phyloP scores from a whole-genome alignment of 2,113 vertebrate genomes.

The Vombatus ursinus region DNA sequence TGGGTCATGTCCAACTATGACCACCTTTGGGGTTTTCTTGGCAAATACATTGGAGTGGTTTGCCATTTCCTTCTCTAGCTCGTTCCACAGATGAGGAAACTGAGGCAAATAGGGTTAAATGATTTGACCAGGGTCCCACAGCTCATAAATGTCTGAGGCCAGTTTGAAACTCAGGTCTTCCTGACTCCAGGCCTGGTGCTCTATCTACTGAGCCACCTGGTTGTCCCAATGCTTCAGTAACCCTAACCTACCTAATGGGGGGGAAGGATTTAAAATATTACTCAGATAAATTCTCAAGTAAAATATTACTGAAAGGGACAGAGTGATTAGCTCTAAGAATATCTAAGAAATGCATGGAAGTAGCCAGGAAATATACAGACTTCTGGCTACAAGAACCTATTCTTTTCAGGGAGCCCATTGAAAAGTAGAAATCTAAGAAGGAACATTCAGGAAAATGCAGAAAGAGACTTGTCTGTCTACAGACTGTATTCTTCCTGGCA shows the following conservation, averaged over 20 bases:
- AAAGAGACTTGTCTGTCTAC: not conserved
- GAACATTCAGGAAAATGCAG: not conserved
- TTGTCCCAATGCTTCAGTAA: not conserved
- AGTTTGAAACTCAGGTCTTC: not conserved
- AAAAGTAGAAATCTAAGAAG: not conserved
- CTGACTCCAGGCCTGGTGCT: not conserved
- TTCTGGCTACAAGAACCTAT: not conserved
- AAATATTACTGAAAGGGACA: not conserved
- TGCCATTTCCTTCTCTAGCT: not conserved
- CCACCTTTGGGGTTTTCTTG: not conserved
- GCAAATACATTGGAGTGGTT: not conserved
- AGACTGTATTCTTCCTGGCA: not conserved
- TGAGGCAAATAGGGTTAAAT: not conserved
- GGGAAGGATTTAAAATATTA: not conserved
- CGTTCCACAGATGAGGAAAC: not conserved
- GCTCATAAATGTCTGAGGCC: not conserved
- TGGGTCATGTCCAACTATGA: not conserved
- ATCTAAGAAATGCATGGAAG: not conserved
- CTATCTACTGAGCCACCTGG: not conserved
- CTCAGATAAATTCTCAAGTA: not conserved
- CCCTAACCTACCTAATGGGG: not conserved
- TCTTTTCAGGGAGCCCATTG: too few species aligned
- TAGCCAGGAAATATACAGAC: too few species aligned
- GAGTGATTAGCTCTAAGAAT: not conserved
- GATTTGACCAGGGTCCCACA: not conserved